These are phyloP conservation scores for Leptura quadrifasciata DNA, from an alignment of 2,888 invertebrate genomes.

Conservation along the genomic window DNA sequence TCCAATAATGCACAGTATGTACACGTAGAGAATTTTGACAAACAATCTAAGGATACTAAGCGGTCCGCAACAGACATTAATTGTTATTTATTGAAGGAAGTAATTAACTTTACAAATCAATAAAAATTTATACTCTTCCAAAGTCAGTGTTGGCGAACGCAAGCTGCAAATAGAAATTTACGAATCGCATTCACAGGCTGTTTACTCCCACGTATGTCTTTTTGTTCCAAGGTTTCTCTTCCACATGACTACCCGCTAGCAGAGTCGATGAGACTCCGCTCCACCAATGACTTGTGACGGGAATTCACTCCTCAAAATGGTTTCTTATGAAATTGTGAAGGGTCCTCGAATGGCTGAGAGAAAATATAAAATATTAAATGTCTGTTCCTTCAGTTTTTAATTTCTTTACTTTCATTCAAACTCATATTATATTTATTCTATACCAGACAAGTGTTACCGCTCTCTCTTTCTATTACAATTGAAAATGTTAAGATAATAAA, in stretches of 20 bases:
- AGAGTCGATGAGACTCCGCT: conserved; percentile 5
- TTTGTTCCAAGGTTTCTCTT: conserved; percentile 36
- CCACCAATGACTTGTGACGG: conserved; percentile 12
- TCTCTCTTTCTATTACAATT: not conserved
- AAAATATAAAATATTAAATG: conserved; percentile 12
- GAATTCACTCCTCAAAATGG: not conserved
- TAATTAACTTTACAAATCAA: conserved; percentile 21
- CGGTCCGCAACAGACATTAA: conserved; percentile 5
- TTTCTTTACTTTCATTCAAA: not conserved
- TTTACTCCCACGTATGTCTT: conserved; percentile 41
- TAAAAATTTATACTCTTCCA: conserved; percentile 22
- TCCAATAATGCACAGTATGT: not conserved
- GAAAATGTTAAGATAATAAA: not conserved
- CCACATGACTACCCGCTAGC: conserved; percentile 26
- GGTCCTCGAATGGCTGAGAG: not conserved
- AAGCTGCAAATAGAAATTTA: conserved; percentile 42
- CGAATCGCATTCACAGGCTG: conserved; percentile 30
- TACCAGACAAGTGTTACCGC: not conserved
- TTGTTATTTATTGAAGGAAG: conserved; percentile 21
- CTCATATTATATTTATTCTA: not conserved
- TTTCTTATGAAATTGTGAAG: not conserved
- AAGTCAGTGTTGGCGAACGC: conserved; percentile 22
- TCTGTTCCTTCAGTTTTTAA: not conserved
- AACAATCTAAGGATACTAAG: conserved; percentile 16
- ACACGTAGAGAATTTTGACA: not conserved